A percentile compares a stretch with the other conserved stretches of the same genome.
These are phyloP conservation scores for Tenebrio molitor DNA, from an alignment of 1,140 invertebrate species.

Conservation along the genomic window DNA sequence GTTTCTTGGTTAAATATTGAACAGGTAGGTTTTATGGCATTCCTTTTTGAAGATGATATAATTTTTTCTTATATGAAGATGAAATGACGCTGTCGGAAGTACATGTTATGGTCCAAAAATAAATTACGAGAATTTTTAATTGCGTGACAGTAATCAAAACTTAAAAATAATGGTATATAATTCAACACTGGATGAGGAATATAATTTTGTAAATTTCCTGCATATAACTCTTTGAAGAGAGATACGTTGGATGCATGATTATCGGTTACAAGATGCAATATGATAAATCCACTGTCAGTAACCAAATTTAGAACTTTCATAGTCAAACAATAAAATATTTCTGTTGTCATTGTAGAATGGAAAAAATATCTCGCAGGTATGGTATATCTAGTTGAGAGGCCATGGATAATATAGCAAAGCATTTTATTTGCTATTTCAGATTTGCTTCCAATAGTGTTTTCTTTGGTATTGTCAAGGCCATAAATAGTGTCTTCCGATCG, in stretches of 20 bases:
- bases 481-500: background rate
- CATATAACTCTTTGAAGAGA: background rate
- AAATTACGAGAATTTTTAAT: background rate
- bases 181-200: background rate
- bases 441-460: background rate
- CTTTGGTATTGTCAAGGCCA: background rate
- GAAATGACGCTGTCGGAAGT: background rate
- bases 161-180: background rate
- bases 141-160: background rate
- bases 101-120: background rate
- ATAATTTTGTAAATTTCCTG: background rate
- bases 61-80: background rate
- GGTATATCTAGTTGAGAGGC: no score
- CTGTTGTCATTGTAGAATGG: background rate
- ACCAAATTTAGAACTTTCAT: background rate
- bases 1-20: background rate
- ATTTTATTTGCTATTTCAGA: background rate
- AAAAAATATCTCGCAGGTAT: no score
- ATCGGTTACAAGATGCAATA: background rate
- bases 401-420: no score
- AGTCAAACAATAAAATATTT: background rate
- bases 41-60: background rate
- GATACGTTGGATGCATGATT: background rate
- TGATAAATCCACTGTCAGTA: background rate
- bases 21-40: background rate